These are phyloP conservation scores for Parnassius smintheus DNA, from an alignment of 2,888 invertebrate species.

Conservation along the genomic window DNA sequence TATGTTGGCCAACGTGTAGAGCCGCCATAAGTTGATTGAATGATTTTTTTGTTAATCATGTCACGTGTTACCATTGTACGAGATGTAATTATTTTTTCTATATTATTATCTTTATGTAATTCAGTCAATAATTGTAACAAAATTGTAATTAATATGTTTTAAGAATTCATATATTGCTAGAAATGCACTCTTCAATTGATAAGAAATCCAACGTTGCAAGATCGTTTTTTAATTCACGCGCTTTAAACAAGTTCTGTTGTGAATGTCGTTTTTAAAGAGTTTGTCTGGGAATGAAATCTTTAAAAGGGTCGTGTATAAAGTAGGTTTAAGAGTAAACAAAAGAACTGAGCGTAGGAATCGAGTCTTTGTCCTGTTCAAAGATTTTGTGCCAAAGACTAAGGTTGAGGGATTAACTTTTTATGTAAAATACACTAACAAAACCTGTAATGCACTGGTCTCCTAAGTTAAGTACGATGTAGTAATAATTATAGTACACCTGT, in stretches of 20 bases:
- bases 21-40: too few relatives aligned
- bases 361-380: slow-evolving; percentile 79
- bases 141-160: slow-evolving; percentile 4
- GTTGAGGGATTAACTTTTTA: slow-evolving; percentile 59
- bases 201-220: too few relatives aligned
- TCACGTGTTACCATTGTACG: slow-evolving; percentile 20
- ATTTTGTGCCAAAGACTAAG: slow-evolving; percentile 80
- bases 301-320: slow-evolving; percentile 46
- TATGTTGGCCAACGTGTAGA: too few relatives aligned
- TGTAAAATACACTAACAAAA: slow-evolving; percentile 47
- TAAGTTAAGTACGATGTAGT: slow-evolving; percentile 69
- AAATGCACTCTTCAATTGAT: slow-evolving; percentile 1
- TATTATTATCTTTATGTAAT: not conserved
- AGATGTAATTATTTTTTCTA: slow-evolving; percentile 1
- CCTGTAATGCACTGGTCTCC: slow-evolving; percentile 76
- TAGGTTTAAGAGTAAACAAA: slow-evolving; percentile 52
- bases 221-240: too few relatives aligned
- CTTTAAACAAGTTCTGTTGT: too few relatives aligned
- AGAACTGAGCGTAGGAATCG: slow-evolving; percentile 68
- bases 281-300: slow-evolving; percentile 25
- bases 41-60: not conserved
- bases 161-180: not conserved
- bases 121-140: not conserved
- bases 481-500: slow-evolving; percentile 66
- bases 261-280: not conserved